A percentile compares a stretch with the other conserved stretches of the same genome.
These are phyloP conservation scores for Lordiphosa collinella DNA, from an alignment of 1,140 invertebrate species.

Conservation along the genomic window DNA sequence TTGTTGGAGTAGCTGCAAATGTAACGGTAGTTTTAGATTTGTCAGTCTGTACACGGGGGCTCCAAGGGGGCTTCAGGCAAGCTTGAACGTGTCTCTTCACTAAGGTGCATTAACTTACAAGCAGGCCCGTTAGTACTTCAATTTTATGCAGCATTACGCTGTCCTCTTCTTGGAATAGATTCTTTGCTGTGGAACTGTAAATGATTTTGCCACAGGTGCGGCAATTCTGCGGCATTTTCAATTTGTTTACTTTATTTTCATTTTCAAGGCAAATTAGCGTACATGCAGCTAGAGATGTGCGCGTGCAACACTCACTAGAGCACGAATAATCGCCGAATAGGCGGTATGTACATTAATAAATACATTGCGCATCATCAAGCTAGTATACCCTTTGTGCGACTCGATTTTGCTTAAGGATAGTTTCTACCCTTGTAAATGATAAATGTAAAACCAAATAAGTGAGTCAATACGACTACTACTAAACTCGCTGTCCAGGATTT, in stretches of 20 bases:
- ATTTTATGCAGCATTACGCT: conserved; percentile 53
- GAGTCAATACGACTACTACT: no score
- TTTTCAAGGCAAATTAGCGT: no score
- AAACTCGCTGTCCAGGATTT: no score
- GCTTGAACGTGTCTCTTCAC: conserved; percentile 12
- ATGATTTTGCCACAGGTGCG: conserved; percentile 54
- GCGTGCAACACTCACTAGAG: no score
- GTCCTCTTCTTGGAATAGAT: conserved; percentile 42
- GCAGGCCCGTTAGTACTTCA: conserved; percentile 48
- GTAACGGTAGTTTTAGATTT: background rate
- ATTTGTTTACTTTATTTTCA: background rate
- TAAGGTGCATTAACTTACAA: conserved; percentile 28
- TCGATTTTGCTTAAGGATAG: no score
- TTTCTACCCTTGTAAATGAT: no score
- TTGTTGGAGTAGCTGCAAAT: conserved; percentile 24
- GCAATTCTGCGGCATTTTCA: conserved; percentile 36
- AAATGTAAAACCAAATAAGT: no score
- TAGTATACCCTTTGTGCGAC: no score
- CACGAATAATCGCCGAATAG: no score
- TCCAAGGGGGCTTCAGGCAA: conserved; percentile 1
- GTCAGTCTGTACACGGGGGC: background rate
- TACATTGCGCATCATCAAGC: no score
- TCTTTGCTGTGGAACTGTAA: conserved; percentile 17
- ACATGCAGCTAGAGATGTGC: no score
- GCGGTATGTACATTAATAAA: no score